Percentiles rank a stretch among this genome's conserved stretches.
Conservation (phyloP, 2,888 invertebrate genomes). For the Microdon myrmicae region DNA sequence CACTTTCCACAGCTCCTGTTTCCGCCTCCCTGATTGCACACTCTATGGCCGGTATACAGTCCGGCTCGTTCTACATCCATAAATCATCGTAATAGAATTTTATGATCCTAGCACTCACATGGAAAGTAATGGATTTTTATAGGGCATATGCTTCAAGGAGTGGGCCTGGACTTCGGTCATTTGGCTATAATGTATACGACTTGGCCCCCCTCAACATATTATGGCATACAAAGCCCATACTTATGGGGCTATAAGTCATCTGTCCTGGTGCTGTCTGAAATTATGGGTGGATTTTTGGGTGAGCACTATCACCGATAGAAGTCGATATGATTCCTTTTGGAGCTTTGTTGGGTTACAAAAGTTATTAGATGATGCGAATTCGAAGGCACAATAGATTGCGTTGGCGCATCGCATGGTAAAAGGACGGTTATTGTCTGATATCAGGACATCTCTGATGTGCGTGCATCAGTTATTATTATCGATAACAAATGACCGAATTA, state of each 20-base stretch:
- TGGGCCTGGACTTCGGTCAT: constrained; percentile 33
- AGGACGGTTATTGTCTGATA: constrained; percentile 32
- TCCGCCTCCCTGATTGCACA: too few species aligned
- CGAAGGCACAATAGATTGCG: too few species aligned
- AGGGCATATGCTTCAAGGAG: constrained; percentile 49
- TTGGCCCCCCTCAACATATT: not conserved
- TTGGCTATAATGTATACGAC: constrained; percentile 34
- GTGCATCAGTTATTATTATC: constrained; percentile 40
- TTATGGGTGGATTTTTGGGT: not conserved
- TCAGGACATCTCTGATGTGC: constrained; percentile 40
- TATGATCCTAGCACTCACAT: constrained; percentile 52
- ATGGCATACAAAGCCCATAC: not conserved
- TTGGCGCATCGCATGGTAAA: too few species aligned
- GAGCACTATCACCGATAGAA: constrained; percentile 10
- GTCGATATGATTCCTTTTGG: constrained; percentile 30
- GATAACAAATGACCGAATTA: constrained; percentile 49
- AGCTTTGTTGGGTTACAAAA: constrained; percentile 42
- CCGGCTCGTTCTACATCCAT: constrained; percentile 46
- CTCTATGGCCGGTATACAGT: too few species aligned
- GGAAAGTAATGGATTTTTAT: constrained; percentile 51
- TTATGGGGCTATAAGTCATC: constrained; percentile 36
- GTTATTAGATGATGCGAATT: constrained; percentile 36
- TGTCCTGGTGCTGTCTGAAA: constrained; percentile 2
- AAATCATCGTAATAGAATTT: constrained; percentile 53
- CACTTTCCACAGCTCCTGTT: constrained; percentile 9